Base-by-base conservation (phyloP, 2,113 vertebrate species). In the Corythaixoides concolor region DNA sequence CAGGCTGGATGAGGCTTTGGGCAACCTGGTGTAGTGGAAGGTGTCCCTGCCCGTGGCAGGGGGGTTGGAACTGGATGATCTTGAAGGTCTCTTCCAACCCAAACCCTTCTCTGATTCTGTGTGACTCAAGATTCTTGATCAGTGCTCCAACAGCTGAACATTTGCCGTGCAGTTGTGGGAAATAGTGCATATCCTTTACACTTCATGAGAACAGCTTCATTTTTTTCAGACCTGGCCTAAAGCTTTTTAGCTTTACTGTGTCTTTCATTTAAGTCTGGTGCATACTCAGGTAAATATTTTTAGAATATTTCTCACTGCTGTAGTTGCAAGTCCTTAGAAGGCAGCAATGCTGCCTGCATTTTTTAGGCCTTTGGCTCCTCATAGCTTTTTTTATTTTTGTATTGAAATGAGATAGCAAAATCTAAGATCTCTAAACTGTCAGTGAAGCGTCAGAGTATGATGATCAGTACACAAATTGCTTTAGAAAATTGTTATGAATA, bases 91-190 rank as follows among this genome's bases (percentile, higher is more conserved):
- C 41, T 43, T 43, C 41, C 41, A 43, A 15, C 41, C 41, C 41
- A 43, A 43, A 43, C 41, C 41, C 10, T 43, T 43, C 41, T 43
- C 41, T 43, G 41, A 10, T 62, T 35, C 39, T 16, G 50, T 7
- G 26, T 12, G 28, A 16, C 81, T 69, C 47, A 27, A 27, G 49
- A 3, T 20, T n/a, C 37, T 28, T 0, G 1, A 13, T 20, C n/a
- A 4, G 35, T 1, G 11, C 55, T 53, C 43, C 2, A 1, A 3
- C 21, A 39, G 68, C 43, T 11, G 39, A 37, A 33, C 1, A 0
- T 33, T 73, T 4, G 4, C 70, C 7, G 0, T 49, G 73, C 41
- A 15, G 0, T 27, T 1, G 1, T 39, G 63, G 45, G 45, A 47
- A 45, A 9, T 5, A 18, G 50, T 4, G 56, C 1, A 2, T 8